Base-by-base conservation (phyloP, 2,113 vertebrate genomes). In the Sebastes schlegelii region DNA sequence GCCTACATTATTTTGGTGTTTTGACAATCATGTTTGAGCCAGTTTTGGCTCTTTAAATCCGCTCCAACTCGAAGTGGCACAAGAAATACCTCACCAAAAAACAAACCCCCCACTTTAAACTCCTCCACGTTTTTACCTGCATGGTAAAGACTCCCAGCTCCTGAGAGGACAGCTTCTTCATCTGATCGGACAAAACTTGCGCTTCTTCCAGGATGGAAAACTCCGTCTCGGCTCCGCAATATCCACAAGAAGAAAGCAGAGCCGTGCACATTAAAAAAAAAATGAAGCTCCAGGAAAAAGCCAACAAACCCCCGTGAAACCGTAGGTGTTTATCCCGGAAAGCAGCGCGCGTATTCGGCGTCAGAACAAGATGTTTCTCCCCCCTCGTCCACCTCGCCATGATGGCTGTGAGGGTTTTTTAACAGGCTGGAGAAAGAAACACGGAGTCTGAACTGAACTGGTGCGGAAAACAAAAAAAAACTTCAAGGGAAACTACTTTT, bases 121-220 rank as follows among this genome's bases (percentile, higher is more conserved):
- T 34, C 11, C 14, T 49, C 34, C 23, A 14, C 10, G 14, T 73
- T 93, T 73, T 93, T 96, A 99, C 97, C 98, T 98, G 97, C 98
- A 99, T 97, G 7, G 96, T 97, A 86, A 97, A 96, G 48, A 99
- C 98, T 77, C 98, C 96, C 83, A 99, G 96, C 92, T 99, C 98
- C 93, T 98, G 97, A 0, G 96, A 92, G n/a, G 97, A 97, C 48
- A 99, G 96, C 79, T 96, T 97, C 68, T 95, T 96, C 97, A 99
- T 99, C 88, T 99, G 98, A 21, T 95, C 93, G 45, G 98, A 95
- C 91, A 99, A 88, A 82, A 99, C 97, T 92, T 97, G 97, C 60
- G 97, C 97, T 71, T 98, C 97, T 46, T 98, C 97, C 95, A 98
- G 92, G 94, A 99, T 98, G 79, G 97, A 98, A 94, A 98, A 97